Conservation (phyloP, 2,113 vertebrate genomes). For the Noctilio leporinus region DNA sequence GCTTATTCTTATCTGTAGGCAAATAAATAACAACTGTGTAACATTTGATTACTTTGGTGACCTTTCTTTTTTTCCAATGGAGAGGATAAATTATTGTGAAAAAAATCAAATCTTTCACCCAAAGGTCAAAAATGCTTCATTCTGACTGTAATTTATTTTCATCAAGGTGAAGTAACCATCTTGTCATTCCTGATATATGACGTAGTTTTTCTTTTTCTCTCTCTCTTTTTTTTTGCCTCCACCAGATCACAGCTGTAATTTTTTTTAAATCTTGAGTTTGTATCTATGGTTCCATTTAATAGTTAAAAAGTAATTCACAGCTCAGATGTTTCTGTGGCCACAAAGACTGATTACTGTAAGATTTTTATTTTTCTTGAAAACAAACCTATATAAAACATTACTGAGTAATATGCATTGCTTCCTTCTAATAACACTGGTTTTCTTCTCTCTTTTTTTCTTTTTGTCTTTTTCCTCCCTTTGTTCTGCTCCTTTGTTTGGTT, state of each 20-base stretch:
- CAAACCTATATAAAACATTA: background rate
- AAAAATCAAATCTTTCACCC: conserved; percentile 48
- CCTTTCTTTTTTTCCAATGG: conserved; percentile 56
- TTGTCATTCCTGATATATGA: background rate
- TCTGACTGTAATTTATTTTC: conserved; percentile 57
- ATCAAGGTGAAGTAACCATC: conserved; percentile 17
- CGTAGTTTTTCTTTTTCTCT: background rate
- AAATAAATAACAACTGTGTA: background rate
- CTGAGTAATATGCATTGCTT: background rate
- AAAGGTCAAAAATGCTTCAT: conserved; percentile 62
- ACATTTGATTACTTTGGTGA: conserved; percentile 58
- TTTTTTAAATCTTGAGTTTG: background rate
- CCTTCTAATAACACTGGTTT: conserved; percentile 74
- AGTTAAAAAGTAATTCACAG: background rate
- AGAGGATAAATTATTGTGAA: conserved; percentile 54
- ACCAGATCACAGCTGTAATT: background rate
- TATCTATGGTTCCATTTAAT: background rate
- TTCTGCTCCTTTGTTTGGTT: conserved; percentile 53
- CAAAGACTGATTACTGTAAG: background rate
- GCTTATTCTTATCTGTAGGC: background rate
- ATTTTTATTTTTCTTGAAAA: background rate
- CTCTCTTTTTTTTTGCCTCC: background rate
- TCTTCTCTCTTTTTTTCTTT: conserved; percentile 76
- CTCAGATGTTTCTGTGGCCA: background rate
- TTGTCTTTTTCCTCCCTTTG: conserved; percentile 59